These are phyloP conservation scores for Peromyscus maniculatus DNA, from an alignment of 2,113 vertebrate genomes.

Conservation along the genomic window DNA sequence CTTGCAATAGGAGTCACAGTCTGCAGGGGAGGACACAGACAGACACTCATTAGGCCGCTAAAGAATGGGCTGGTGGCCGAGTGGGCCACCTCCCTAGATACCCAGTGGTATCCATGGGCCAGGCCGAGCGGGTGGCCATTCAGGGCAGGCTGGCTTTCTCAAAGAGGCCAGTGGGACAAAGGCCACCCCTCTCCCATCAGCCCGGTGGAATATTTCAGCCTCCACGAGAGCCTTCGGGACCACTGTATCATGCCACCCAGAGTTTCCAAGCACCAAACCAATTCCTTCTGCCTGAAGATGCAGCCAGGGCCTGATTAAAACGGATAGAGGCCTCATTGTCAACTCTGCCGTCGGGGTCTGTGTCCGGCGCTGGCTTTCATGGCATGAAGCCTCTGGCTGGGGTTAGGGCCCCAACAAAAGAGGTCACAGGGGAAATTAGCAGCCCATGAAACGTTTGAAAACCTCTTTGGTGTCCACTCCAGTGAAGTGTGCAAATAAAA, in stretches of 20 bases:
- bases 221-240: constrained; percentile 85
- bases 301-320: constrained; percentile 89
- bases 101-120: constrained; percentile 88
- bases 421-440: constrained; percentile 93
- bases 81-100: constrained; percentile 82
- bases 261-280: constrained; percentile 88
- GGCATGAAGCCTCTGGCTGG: constrained; percentile 86
- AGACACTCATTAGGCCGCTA: constrained; percentile 85
- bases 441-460: constrained; percentile 94
- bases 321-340: constrained; percentile 88
- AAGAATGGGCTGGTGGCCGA: constrained; percentile 75
- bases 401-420: constrained; percentile 90
- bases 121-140: constrained; percentile 83
- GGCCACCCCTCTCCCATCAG: constrained; percentile 55
- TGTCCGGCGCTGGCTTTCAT: constrained; percentile 94
- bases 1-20: constrained; percentile 99
- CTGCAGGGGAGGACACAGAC: constrained; percentile 87
- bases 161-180: constrained; percentile 88
- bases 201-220: constrained; percentile 80
- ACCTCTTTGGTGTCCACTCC: constrained; percentile 90
- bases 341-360: constrained; percentile 85
- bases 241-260: constrained; percentile 89
- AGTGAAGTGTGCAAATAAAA: constrained; percentile 92
- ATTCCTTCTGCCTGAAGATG: constrained; percentile 85
- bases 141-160: constrained; percentile 84